Percentiles rank a stretch among this genome's conserved stretches.
Conservation (phyloP, 2,888 invertebrate species). For the Endomychus coccineus region DNA sequence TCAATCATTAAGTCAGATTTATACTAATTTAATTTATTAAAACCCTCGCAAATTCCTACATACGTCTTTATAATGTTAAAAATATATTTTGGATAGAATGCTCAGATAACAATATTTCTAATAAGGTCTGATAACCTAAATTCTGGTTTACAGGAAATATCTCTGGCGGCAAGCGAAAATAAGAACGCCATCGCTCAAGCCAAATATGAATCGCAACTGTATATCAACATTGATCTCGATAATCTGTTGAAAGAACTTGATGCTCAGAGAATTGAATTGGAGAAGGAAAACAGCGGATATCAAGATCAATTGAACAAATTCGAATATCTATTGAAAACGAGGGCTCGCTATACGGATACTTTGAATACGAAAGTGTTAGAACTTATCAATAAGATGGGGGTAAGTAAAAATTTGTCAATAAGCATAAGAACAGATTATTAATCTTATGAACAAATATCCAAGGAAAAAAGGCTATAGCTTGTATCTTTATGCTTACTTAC, state of each 20-base stretch:
- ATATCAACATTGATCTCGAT: conserved; percentile 30
- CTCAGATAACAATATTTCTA: too few relatives aligned
- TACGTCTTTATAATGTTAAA: too few relatives aligned
- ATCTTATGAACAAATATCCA: too few relatives aligned
- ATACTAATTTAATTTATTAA: too few relatives aligned
- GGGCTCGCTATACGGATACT: conserved; percentile 46
- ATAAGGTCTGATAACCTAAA: too few relatives aligned
- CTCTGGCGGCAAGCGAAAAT: conserved; percentile 50
- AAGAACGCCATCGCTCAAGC: conserved; percentile 50
- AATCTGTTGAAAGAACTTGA: conserved; percentile 38
- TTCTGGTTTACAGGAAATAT: conserved; percentile 45
- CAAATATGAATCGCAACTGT: conserved; percentile 51
- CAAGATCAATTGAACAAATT: conserved; percentile 44
- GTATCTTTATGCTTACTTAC: too few relatives aligned
- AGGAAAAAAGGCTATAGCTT: too few relatives aligned
- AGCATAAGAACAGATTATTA: too few relatives aligned
- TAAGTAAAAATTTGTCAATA: conserved; percentile 3
- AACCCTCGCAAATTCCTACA: too few relatives aligned
- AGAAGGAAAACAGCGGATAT: conserved; percentile 42
- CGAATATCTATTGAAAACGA: conserved; percentile 44
- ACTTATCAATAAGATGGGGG: conserved; percentile 8
- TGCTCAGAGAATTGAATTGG: conserved; percentile 38
- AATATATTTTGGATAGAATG: too few relatives aligned
- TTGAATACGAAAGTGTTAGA: conserved; percentile 46
- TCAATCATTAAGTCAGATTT: too few relatives aligned